Evolutionary conservation across 2,113 vertebrate genomes (phyloP), one percentile per base, ranked within the genome.

Genomic region (Microtus richardsoni): DNA sequence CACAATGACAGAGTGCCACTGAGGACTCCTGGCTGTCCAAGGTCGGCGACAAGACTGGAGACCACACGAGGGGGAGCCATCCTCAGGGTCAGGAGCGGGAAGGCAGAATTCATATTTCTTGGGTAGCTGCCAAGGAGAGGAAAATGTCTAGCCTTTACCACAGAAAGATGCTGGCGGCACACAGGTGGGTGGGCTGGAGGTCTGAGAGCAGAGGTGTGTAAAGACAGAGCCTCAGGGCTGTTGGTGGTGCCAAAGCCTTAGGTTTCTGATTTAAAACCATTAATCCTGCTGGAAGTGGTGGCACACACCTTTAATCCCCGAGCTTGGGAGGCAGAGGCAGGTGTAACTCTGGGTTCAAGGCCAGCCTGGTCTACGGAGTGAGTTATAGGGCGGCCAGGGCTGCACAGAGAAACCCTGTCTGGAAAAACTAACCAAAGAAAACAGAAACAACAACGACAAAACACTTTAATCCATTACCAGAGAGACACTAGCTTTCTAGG

Each of bases 241-340:
- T 21, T 83, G 62, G 68, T 75, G 47, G 91, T 21, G 85, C 16
- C 17, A 83, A 89, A 71, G 30, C 14, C 83, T 89, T 52, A 49
- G 41, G 70, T 93, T 96, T 70, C 82, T 88, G 44, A 92, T 78
- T 91, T 89, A 66, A 74, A 2, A n/a, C 52, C 16, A 71, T 83
- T 90, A 73, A 39, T 96, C 2, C 41, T 93, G 70, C 70, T 39
- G 70, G 36, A 17, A 0, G 4, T 10, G 36, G 17, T 39, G 17
- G 70, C 70, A 3, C 17, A 0, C 1, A 1, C 33, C 68, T 71
- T 71, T 71, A 9, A 71, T 71, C 7, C 70, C 70, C 4, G 68
- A 3, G 21, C 70, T 21, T 0, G 1, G 17, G 36, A 39, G 70
- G 70, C 36, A 71, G 70, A 71, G 36, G 7, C 17, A 19, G 7